Base-by-base conservation (phyloP, 2,888 invertebrate species). In the Teleiodes luculella region DNA sequence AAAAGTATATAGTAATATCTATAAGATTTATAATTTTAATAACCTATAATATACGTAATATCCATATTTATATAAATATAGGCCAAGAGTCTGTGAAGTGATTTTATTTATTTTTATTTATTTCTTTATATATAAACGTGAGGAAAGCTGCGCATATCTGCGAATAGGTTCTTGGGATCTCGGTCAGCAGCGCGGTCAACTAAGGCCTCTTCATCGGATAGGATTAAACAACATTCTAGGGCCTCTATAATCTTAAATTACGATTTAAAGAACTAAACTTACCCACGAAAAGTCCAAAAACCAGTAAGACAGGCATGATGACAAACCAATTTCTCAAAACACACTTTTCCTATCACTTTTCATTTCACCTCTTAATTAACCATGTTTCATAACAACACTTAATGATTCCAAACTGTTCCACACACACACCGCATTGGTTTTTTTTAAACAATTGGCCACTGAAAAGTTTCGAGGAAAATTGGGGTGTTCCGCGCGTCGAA, bases 281-380 rank as follows among this genome's bases (percentile, higher is more conserved):
- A 79, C 78, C 78, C 62, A 77, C 68, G 58, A 78, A 77, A 57
- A 79, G 74, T 76, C 79, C 78, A 63, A 79, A 77, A 60, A 78
- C 67, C 49, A 79, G 68, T 14, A 78, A 62, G 39, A 78, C 71
- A 46, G 74, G 62, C 78, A 79, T 79, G 56, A 63, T 71, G 66
- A 54, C 31, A 54, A 57, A 57, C 63, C 64, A 67, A 64, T 61
- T 60, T 64, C 64, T 64, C 65, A 60, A 62, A 65, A 67, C 68
- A 67, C 68, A 65, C 30, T n/a, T 36, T 46, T 43, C 41, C 41
- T 46, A 49, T n/a, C 48, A 53, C 56, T 41, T 39, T 16, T 41
- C 55, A 55, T 50, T 52, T 33, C 55, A 57, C 56, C 35, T 45
- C 53, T 37, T 36, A 30, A 14, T 43, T 53, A 56, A 33, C 51